These are phyloP conservation scores for Marmota monax DNA, from an alignment of 2,113 vertebrate species.

Conservation along the genomic window DNA sequence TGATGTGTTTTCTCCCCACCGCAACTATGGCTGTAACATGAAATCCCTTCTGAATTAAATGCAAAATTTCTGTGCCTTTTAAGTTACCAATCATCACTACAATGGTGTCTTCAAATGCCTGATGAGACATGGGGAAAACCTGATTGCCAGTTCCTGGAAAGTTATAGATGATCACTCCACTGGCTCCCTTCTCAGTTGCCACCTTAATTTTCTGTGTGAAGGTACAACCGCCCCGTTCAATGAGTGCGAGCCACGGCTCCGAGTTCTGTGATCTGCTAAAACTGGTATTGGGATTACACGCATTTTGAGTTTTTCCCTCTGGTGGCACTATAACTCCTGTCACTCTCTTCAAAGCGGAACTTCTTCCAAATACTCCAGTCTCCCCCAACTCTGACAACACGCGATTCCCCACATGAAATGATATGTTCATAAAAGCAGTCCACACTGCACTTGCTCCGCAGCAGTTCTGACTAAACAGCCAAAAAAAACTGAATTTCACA, in stretches of 20 bases:
- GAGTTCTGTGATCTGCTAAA: slow-evolving; percentile 54
- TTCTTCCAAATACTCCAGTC: slow-evolving; percentile 72
- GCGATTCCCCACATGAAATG: slow-evolving; percentile 67
- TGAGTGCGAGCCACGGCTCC: slow-evolving; percentile 20
- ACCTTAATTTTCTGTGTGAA: slow-evolving; percentile 79
- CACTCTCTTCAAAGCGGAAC: slow-evolving; percentile 68
- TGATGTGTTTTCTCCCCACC: slow-evolving; percentile 72
- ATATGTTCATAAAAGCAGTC: slow-evolving; percentile 81
- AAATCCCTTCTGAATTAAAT: slow-evolving; percentile 71
- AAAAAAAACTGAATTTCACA: slow-evolving; percentile 63
- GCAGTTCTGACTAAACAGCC: slow-evolving; percentile 65
- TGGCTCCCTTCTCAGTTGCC: slow-evolving; percentile 59
- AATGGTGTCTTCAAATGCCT: slow-evolving; percentile 60
- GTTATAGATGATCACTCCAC: slow-evolving; percentile 75
- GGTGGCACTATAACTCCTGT: slow-evolving; percentile 69
- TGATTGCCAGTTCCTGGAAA: slow-evolving; percentile 71
- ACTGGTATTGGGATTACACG: slow-evolving; percentile 69
- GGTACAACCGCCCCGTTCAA: slow-evolving; percentile 64
- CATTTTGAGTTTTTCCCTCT: slow-evolving; percentile 24
- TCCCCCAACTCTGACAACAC: slow-evolving; percentile 71
- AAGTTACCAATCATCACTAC: slow-evolving; percentile 75
- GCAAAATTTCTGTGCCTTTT: slow-evolving; percentile 74
- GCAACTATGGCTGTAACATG: slow-evolving; percentile 60
- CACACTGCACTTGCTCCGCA: slow-evolving; percentile 57
- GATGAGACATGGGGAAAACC: slow-evolving; percentile 73